Evolutionary conservation across 53 echinoderm and acorn worm genomes (phyloP), one percentile per base, ranked within the genome.

Genomic region (Stichopus horrens): DNA sequence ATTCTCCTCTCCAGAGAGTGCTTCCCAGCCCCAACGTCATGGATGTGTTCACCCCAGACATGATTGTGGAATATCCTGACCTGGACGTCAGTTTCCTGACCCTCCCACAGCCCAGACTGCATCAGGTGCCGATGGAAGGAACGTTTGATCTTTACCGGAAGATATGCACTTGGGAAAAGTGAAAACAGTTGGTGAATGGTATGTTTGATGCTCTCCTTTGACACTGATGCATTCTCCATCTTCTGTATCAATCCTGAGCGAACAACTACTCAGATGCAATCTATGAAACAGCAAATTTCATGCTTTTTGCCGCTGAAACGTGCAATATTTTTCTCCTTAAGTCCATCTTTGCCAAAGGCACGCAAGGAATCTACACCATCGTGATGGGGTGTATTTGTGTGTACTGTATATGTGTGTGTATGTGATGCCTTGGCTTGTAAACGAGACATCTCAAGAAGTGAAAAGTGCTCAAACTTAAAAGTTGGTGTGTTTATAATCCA

Each of bases 141-240:
- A 93, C 94, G 52, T 97, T 97, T 88, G 91, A 95, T 82, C 93
- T 97, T 8, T 97, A 97, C 89, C 92, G 89, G 55, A 95, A 94
- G 77, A 94, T 97, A 83, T 85, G 86, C 22, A 89, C 93, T 74
- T 97, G 97, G 97, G 90, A 97, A 23, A 88, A 74, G 74, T 74
- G 87, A 52, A 13, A 53, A 76, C 76, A 76, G 76, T 10, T 76
- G 9, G 2, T 14, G 68, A 67, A 67, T 11, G 13, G 11, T 11
- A 67, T n/a, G 13, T 14, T 11, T 67, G 11, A n/a, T 67, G 68
- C n/a, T 67, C 68, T 11, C 68, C 68, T 67, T 67, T 3, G 1
- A 14, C 68, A 67, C 1, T n/a, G n/a, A 11, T 67, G 13, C 11
- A 67, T 67, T 67, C 68, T 67, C 68, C 11, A 67, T 67, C n/a